Evolutionary conservation across 2,888 invertebrate species (phyloP).

Genomic region (Notodonta dromedarius): DNA sequence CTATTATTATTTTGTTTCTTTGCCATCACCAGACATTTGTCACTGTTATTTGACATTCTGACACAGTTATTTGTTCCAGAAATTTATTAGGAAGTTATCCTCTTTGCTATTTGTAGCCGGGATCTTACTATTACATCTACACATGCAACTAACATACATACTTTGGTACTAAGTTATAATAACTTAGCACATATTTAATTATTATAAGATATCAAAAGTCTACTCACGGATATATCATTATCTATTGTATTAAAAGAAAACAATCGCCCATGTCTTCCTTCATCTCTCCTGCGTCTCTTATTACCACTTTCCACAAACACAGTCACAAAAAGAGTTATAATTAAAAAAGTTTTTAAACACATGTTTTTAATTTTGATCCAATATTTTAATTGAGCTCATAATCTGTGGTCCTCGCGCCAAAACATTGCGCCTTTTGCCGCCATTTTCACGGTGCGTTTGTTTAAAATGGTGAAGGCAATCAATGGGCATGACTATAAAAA

Average conservation of each 20-base stretch:
- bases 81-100: too few species aligned
- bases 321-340: slow-evolving; percentile 22
- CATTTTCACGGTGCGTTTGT: slow-evolving; percentile 56
- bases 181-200: neutral
- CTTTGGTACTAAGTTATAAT: too few species aligned
- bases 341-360: slow-evolving; percentile 1
- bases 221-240: slow-evolving; percentile 83
- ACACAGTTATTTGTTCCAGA: too few species aligned
- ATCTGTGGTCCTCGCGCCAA: slow-evolving; percentile 49
- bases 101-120: too few species aligned
- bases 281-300: slow-evolving; percentile 29
- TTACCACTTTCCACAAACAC: slow-evolving; percentile 44
- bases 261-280: slow-evolving; percentile 64
- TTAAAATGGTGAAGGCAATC: slow-evolving; percentile 60
- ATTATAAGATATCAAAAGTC: neutral
- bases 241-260: slow-evolving; percentile 83
- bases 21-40: too few species aligned
- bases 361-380: slow-evolving; percentile 1
- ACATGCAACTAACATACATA: too few species aligned
- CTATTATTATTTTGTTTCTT: too few species aligned
- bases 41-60: too few species aligned
- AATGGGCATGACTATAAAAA: slow-evolving; percentile 45
- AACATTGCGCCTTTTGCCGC: slow-evolving; percentile 51
- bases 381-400: slow-evolving; percentile 51
- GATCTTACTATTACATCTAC: too few species aligned